Percentiles rank a stretch among this genome's conserved stretches.
Evolutionary conservation across 2,113 vertebrate species (phyloP).

Genomic region (Eurystomus gularis): DNA sequence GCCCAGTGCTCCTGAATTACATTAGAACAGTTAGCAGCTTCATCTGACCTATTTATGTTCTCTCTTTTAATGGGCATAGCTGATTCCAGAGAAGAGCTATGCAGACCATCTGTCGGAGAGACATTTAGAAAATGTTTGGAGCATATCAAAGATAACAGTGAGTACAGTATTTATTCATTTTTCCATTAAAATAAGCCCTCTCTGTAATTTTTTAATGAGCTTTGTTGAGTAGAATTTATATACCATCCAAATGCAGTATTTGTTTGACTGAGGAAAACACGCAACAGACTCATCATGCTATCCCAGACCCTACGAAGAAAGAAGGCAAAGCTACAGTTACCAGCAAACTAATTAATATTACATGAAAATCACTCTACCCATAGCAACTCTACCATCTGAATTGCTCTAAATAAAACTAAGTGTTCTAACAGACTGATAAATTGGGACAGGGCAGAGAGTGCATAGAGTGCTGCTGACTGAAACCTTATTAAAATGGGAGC

Average conservation of each 20-base stretch:
- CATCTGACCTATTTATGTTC: background rate
- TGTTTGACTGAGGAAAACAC: background rate
- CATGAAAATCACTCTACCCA: background rate
- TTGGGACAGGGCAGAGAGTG: background rate
- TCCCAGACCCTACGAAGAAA: background rate
- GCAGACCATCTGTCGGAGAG: background rate
- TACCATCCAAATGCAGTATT: background rate
- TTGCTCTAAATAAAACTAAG: background rate
- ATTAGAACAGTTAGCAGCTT: background rate
- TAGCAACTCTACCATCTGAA: background rate
- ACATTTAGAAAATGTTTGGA: background rate
- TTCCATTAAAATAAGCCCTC: background rate
- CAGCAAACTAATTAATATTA: background rate
- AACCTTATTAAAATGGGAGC: background rate
- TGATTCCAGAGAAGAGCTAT: conserved; percentile 9
- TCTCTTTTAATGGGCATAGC: background rate
- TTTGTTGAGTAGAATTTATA: background rate
- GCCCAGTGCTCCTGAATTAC: background rate
- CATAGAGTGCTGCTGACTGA: background rate
- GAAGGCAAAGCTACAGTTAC: background rate
- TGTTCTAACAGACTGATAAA: background rate
- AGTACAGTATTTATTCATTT: background rate
- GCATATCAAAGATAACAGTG: background rate
- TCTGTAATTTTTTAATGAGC: background rate
- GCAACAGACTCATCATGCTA: background rate